Evolutionary conservation across 2,797 vertebrate species (phyloP).

Genomic region (Chaenodraco wilsoni): DNA sequence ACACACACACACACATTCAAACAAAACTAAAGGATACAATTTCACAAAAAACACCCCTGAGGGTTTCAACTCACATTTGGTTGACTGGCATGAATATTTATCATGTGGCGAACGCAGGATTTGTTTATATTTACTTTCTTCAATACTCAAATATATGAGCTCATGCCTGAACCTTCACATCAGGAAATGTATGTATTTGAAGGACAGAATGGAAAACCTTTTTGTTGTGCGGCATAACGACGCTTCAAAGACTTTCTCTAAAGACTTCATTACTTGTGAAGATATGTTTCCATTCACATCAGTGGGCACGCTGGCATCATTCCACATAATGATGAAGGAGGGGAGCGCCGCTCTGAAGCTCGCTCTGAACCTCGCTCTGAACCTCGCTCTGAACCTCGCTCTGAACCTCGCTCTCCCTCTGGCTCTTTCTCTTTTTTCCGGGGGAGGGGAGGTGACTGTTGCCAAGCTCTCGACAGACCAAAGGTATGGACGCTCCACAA

Average conservation of each 20-base stretch:
- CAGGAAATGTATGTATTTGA: not conserved
- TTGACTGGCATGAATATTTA: slow-evolving; percentile 50
- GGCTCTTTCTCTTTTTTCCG: slow-evolving; percentile 60
- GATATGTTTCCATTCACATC: slow-evolving; percentile 35
- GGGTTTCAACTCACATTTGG: slow-evolving; percentile 43
- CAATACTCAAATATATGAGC: not conserved
- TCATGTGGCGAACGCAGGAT: slow-evolving; percentile 15
- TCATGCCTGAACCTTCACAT: slow-evolving; percentile 3
- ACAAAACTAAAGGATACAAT: slow-evolving; percentile 51
- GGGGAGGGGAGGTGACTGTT: slow-evolving; percentile 75
- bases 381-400: slow-evolving; percentile 46
- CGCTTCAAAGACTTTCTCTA: not conserved
- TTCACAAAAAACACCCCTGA: slow-evolving; percentile 16
- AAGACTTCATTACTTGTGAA: slow-evolving; percentile 14
- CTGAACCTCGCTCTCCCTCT: slow-evolving; percentile 59
- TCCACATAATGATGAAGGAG: slow-evolving; percentile 62
- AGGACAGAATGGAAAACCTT: not conserved
- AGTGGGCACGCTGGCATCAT: slow-evolving; percentile 22
- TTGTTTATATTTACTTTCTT: slow-evolving; percentile 17
- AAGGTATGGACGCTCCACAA: slow-evolving; percentile 83
- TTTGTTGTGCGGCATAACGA: not conserved
- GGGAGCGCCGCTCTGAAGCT: slow-evolving; percentile 54
- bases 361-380: too few species aligned
- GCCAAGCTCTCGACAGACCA: slow-evolving; percentile 81
- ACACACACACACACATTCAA: slow-evolving; percentile 37